Evolutionary conservation across 2,113 vertebrate species (phyloP).

Genomic region (Zosterops hypoxanthus): DNA sequence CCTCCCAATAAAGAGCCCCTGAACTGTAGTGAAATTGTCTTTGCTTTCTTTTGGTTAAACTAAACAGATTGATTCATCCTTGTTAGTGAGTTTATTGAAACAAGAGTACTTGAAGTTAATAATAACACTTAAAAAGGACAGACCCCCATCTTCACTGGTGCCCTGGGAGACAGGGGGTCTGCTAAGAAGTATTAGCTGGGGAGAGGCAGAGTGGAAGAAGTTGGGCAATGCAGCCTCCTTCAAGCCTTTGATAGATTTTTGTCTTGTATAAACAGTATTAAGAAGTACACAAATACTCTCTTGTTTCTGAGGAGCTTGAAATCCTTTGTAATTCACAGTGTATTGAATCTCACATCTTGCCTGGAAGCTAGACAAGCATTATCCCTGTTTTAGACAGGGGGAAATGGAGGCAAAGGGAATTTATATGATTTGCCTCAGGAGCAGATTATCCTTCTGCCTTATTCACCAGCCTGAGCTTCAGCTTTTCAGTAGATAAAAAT

Average conservation of each 20-base stretch:
- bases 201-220: background rate
- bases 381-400: constrained; percentile 31
- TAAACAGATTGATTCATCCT: background rate
- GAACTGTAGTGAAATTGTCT: background rate
- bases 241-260: constrained; percentile 6
- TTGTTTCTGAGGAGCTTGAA: background rate
- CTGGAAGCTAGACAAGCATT: constrained; percentile 19
- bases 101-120: background rate
- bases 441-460: constrained; percentile 15
- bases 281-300: background rate
- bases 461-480: background rate
- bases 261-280: constrained; percentile 13
- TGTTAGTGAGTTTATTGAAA: background rate
- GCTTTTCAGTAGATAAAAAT: constrained; percentile 21
- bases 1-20: background rate
- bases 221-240: background rate
- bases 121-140: background rate
- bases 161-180: background rate
- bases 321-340: constrained; percentile 7
- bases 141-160: background rate
- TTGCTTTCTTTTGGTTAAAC: background rate
- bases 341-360: constrained; percentile 5
- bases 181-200: background rate
- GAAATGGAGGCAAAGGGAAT: constrained; percentile 19
- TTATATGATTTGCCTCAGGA: constrained; percentile 13